Base-by-base conservation (phyloP, 2,888 invertebrate species). In the Melikaiella ostensackeni region DNA sequence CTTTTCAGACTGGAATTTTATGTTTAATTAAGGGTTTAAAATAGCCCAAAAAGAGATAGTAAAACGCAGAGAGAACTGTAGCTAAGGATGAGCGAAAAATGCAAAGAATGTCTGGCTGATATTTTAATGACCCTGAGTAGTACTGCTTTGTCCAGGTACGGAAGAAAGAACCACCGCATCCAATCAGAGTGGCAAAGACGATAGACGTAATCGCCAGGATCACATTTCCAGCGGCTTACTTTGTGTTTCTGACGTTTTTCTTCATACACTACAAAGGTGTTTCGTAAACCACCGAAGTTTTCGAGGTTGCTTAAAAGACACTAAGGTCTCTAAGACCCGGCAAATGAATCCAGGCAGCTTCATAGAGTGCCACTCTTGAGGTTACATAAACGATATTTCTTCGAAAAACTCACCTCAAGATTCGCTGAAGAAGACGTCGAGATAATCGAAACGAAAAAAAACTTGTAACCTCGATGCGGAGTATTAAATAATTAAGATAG, bases 201-300 rank as follows among this genome's bases (percentile, higher is more conserved):
- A 98, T 98, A 92, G 97, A 98, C 93, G 97, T 97, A 87, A 97
- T 98, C 91, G 97, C 98, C 80, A 95, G 98, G 92, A 97, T 98
- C 92, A 97, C 97, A 87, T 98, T 98, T 93, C 98, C 98, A 87
- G 95, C 96, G 88, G 97, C 98, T 90, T 98, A 97, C 93, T 96
- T 97, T 91, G 95, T 97, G 92, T 98, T 98, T 93, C 95, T 98
- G 90, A 96, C 97, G 92, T 98, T 97, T 94, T 98, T 98, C 94
- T 98, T 98, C 94, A 96, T 97, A 90, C 97, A 97, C 93, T 97
- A 97, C 93, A 97, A 97, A 92, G 96, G 96, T 93, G 96, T 96
- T 91, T 94, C 94, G 92, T 94, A 95, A 93, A 93, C 89, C 81
- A 75, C 50, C 33, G 70, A 70, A 30, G 30, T n/a, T 50, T 55